Percentiles rank a stretch among this genome's conserved stretches.
Conservation (phyloP, 2,888 invertebrate species). For the Coelinius sp. region DNA sequence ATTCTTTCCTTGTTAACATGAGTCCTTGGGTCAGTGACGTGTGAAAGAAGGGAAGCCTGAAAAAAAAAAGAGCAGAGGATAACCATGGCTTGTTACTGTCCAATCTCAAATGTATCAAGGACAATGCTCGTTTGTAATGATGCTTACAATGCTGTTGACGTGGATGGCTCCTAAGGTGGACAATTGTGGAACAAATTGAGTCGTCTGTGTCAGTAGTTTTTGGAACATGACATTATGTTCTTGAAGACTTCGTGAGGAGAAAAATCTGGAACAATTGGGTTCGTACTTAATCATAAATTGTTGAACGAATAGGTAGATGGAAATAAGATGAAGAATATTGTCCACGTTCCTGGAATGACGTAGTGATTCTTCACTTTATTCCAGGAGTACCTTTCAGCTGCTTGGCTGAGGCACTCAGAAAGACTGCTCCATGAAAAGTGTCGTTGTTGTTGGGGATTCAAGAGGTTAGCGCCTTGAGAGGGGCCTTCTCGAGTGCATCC, state of each 20-base stretch:
- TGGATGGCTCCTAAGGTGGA: background rate
- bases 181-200: constrained; percentile 15
- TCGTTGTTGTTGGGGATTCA: constrained; percentile 45
- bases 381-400: background rate
- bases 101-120: constrained; percentile 11
- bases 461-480: constrained; percentile 44
- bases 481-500: constrained; percentile 41
- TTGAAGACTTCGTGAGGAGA: background rate
- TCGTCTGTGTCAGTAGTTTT: background rate
- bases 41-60: background rate
- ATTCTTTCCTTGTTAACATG: constrained; percentile 5
- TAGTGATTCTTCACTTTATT: background rate
- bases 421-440: constrained; percentile 37
- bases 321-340: background rate
- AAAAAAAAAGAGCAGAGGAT: background rate
- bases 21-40: constrained; percentile 5
- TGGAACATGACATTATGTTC: background rate
- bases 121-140: constrained; percentile 11
- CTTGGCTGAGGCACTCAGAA: constrained; percentile 27
- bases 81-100: constrained; percentile 7
- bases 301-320: background rate
- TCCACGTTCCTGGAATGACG: background rate
- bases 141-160: constrained; percentile 15
- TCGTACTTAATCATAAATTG: too few relatives aligned
- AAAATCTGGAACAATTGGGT: too few relatives aligned